Evolutionary conservation across 23 tunicate genomes (phyloP).

Genomic region (Halocynthia roretzi): DNA sequence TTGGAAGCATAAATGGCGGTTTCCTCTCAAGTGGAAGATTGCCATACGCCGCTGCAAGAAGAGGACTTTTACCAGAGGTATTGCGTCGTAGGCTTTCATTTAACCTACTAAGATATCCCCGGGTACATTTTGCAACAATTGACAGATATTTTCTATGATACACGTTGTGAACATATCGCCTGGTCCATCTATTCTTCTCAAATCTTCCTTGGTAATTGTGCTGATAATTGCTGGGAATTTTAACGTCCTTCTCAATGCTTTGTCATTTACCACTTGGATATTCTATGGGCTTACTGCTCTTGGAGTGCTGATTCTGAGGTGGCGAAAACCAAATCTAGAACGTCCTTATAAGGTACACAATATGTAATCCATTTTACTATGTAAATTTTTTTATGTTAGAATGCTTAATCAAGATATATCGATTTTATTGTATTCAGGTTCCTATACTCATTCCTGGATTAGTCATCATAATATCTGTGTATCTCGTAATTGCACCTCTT

Average conservation of each 20-base stretch:
- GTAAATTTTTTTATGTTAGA: not conserved
- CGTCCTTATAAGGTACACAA: constrained; percentile 40
- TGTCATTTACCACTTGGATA: constrained; percentile 33
- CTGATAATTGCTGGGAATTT: constrained; percentile 42
- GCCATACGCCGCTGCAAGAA: constrained; percentile 26
- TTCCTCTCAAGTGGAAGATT: constrained; percentile 5
- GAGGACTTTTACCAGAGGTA: constrained; percentile 31
- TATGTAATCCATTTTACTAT: not conserved
- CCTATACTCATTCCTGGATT: constrained; percentile 53
- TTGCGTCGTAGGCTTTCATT: too few species aligned
- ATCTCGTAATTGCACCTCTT: constrained; percentile 57
- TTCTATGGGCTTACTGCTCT: constrained; percentile 40
- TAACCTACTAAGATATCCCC: too few species aligned
- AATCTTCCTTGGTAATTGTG: not conserved
- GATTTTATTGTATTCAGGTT: constrained; percentile 41
- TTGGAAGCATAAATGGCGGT: constrained; percentile 29
- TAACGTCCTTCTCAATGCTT: constrained; percentile 40
- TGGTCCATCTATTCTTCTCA: constrained; percentile 8
- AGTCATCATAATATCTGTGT: constrained; percentile 39
- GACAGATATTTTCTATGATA: constrained; percentile 19
- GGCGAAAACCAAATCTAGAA: constrained; percentile 32
- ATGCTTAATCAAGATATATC: not conserved
- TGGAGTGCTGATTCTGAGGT: constrained; percentile 45
- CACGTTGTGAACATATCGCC: constrained; percentile 9
- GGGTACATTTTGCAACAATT: too few species aligned